Evolutionary conservation across 2,113 vertebrate genomes (phyloP), one percentile per base, ranked within the genome.

Genomic region (Gymnorhina tibicen): DNA sequence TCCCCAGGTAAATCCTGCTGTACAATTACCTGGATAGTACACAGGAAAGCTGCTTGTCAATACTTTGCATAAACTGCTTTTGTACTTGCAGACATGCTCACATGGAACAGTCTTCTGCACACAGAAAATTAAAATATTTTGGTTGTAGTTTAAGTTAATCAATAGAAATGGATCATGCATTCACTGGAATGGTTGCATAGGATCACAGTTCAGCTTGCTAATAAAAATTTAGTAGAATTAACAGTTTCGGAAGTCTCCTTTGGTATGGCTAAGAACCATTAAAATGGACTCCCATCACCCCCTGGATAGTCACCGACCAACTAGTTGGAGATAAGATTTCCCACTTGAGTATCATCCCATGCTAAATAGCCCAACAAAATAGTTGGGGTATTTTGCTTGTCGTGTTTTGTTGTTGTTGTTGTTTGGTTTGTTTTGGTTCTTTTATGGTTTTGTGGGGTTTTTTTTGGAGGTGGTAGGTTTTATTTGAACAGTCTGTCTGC

Each of bases 351-450:
- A 59, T 32, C 6, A 60, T 30, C 18, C 16, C 19, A 13, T 27
- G 17, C 27, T 56, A 84, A 64, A 64, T 21, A 60, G 28, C 5
- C 3, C 18, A 85, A 37, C 2, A 41, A 66, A 56, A 14, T 44
- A 44, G 3, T 20, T 18, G 10, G 1, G 7, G 10, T 12, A 35
- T 39, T 58, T 30, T 35, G 4, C 4, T 56, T 7, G 1, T 64
- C 2, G 2, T 28, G 14, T 39, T 6, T 58, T 62, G 5, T 52
- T 49, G n/a, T n/a, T n/a, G 4, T 11, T 41, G 7, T 30, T 39
- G 9, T 21, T 68, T 41, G 3, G 6, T 46, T 81, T 28, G 22
- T 1, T 1, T 82, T 53, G 27, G 16, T 67, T 60, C 6, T 24
- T 52, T 58, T 68, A 20, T 9, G 2, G 2, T 15, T 82, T 46